Evolutionary conservation across 2,888 invertebrate species (phyloP).

Genomic region (Drosophila aldrichi): DNA sequence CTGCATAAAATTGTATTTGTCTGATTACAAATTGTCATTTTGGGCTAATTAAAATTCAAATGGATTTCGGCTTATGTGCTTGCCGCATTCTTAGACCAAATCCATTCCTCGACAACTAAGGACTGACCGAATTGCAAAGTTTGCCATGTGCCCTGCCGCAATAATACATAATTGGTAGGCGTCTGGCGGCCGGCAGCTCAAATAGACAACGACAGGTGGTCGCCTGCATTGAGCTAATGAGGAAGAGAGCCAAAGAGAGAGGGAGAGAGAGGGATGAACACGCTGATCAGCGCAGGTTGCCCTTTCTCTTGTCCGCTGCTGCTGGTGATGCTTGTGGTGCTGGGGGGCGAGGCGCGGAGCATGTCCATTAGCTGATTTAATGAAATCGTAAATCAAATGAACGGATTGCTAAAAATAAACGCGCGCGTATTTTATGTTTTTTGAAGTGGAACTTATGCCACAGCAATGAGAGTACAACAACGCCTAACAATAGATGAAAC

Average conservation of each 20-base stretch:
- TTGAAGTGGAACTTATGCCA: conserved; percentile 80
- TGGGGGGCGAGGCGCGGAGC: conserved; percentile 36
- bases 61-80: conserved; percentile 25
- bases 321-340: not conserved
- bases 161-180: conserved; percentile 71
- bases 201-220: conserved; percentile 84
- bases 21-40: conserved; percentile 20
- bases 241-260: not conserved
- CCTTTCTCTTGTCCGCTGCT: conserved; percentile 22
- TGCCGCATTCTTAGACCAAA: conserved; percentile 31
- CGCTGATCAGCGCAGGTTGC: conserved; percentile 55
- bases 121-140: conserved; percentile 47
- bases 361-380: conserved; percentile 81
- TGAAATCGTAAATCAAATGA: conserved; percentile 79
- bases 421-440: conserved; percentile 78
- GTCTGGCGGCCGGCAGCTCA: conserved; percentile 57
- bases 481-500: conserved; percentile 75
- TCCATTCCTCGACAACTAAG: conserved; percentile 14
- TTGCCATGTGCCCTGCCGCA: conserved; percentile 33
- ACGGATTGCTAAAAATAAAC: conserved; percentile 74
- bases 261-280: conserved; percentile 2
- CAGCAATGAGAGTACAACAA: conserved; percentile 51
- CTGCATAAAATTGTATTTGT: not conserved
- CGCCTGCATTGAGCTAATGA: conserved; percentile 40
- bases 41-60: conserved; percentile 47